phyloP scores from a whole-genome alignment of 2,888 invertebrate genomes.

The Leucophenga montana region DNA sequence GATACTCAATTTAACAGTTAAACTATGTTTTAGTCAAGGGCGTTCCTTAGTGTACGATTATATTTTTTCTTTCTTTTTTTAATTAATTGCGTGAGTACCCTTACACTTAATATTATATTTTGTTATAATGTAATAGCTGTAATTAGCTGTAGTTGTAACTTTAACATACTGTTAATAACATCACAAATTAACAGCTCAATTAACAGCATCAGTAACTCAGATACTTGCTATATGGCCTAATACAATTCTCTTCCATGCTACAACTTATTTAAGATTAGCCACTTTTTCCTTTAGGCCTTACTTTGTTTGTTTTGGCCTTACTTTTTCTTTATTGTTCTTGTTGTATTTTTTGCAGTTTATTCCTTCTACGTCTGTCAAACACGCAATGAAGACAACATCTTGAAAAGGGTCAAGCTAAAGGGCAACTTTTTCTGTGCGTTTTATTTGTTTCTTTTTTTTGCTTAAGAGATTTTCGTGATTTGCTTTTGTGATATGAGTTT shows the following conservation, averaged over 20 bases:
- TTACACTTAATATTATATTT: no score
- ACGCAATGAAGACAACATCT: slow-evolving; percentile 66
- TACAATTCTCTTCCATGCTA: neutral
- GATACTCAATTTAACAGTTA: no score
- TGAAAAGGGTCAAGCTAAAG: slow-evolving; percentile 63
- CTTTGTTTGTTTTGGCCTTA: neutral
- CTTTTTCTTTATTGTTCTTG: neutral
- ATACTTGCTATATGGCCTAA: neutral
- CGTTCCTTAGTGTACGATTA: no score
- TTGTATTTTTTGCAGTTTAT: slow-evolving; percentile 43
- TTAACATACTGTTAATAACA: slow-evolving; percentile 44
- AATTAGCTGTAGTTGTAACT: no score
- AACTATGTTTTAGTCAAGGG: no score
- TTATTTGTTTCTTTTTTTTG: slow-evolving; percentile 19
- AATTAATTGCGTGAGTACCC: no score
- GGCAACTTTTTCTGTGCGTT: slow-evolving; percentile 18
- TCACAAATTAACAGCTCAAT: neutral
- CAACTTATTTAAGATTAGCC: neutral
- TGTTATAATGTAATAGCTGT: no score
- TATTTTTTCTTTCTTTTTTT: no score
- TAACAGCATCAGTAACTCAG: no score
- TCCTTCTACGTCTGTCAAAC: slow-evolving; percentile 48
- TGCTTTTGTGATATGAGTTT: slow-evolving; percentile 12
- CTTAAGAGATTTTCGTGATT: slow-evolving; percentile 6
- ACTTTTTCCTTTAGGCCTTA: neutral